Conservation (phyloP, 2,888 invertebrate species). For the Reticulitermes lucifugus region DNA sequence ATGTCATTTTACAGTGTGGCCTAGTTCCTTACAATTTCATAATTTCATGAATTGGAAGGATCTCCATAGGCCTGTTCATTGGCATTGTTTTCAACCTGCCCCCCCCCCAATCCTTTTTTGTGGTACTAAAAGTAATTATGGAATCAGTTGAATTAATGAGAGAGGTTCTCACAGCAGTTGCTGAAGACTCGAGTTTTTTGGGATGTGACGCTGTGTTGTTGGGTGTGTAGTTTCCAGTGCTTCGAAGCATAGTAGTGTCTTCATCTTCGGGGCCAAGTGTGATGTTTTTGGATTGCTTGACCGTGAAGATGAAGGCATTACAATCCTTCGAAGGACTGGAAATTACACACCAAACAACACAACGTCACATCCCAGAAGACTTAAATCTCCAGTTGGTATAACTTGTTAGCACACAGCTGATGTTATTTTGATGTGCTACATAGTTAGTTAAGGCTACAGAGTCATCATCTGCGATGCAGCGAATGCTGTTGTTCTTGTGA, state of each 20-base stretch:
- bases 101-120: too few species aligned
- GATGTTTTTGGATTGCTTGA: too few species aligned
- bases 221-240: too few species aligned
- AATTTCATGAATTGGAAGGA: not conserved
- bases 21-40: not conserved
- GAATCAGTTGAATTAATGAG: not conserved
- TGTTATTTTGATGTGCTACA: not conserved
- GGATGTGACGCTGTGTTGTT: too few species aligned
- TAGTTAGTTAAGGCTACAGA: not conserved
- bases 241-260: too few species aligned
- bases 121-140: not conserved
- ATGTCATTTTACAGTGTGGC: not conserved
- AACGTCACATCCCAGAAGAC: too few species aligned
- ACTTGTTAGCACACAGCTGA: not conserved
- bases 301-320: too few species aligned
- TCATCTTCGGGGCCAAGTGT: too few species aligned
- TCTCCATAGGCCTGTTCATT: conserved; percentile 2
- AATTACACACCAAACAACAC: not conserved
- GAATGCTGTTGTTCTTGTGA: not conserved
- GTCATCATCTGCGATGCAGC: not conserved
- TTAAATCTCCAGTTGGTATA: too few species aligned
- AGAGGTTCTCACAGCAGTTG: too few species aligned
- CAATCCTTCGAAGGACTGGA: not conserved
- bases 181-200: too few species aligned
- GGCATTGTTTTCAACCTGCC: not conserved